Conservation (phyloP, 2,888 invertebrate species). For the Lochmaea crataegi region DNA sequence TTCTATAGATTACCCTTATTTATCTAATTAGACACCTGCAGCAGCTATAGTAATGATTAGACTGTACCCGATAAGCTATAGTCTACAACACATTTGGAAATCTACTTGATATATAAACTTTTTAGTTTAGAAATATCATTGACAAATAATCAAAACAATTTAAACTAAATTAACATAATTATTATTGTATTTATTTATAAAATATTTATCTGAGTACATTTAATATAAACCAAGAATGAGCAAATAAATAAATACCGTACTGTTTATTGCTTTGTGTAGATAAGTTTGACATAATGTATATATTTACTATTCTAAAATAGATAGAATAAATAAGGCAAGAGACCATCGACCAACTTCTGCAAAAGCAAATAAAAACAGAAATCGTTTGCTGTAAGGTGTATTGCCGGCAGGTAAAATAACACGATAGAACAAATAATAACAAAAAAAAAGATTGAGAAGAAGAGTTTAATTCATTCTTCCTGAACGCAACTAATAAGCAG, state of each 20-base stretch:
- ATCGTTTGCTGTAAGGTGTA: constrained; percentile 29
- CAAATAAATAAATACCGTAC: not conserved
- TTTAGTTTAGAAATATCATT: too few species aligned
- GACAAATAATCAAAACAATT: too few species aligned
- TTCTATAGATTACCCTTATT: too few species aligned
- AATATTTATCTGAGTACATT: too few species aligned
- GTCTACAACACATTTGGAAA: too few species aligned
- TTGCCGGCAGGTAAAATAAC: constrained; percentile 32
- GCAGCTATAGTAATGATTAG: too few species aligned
- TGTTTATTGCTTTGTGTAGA: constrained; percentile 2
- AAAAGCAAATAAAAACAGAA: constrained; percentile 33
- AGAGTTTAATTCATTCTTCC: constrained; percentile 45
- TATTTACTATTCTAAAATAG: constrained; percentile 6
- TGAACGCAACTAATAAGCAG: constrained; percentile 26
- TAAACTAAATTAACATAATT: too few species aligned
- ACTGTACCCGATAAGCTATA: too few species aligned
- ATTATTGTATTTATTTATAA: too few species aligned
- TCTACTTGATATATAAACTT: too few species aligned
- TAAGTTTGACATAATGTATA: not conserved
- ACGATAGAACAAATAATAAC: constrained; percentile 34
- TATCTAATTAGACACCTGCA: too few species aligned
- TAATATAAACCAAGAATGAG: too few species aligned
- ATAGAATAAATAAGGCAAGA: constrained; percentile 5
- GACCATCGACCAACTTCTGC: constrained; percentile 22
- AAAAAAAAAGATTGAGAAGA: constrained; percentile 28